Percentiles rank a stretch among this genome's conserved stretches.
Conservation (phyloP, 2,113 vertebrate species). For the Rhynchomys soricoides region DNA sequence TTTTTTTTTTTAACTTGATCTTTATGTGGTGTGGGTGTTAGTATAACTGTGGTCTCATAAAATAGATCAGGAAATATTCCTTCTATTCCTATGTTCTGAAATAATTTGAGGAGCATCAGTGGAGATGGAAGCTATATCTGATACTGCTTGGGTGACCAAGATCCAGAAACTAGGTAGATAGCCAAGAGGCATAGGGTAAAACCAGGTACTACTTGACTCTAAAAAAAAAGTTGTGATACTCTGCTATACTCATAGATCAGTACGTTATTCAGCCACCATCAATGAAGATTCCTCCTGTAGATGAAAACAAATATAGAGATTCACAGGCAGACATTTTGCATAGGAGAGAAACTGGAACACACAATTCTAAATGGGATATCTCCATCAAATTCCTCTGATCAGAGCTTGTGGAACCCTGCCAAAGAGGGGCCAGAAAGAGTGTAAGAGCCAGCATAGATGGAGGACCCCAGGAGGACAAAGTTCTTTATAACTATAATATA, state of each 20-base stretch:
- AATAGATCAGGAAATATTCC: background rate
- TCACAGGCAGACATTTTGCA: background rate
- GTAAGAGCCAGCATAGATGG: too few relatives aligned
- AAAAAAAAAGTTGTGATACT: background rate
- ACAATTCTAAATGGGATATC: background rate
- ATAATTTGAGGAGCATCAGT: background rate
- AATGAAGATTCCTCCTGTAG: background rate
- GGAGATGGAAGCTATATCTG: background rate
- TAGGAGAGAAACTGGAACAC: background rate
- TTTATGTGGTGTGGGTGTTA: background rate
- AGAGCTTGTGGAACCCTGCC: background rate
- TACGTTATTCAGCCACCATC: background rate
- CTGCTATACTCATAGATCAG: background rate
- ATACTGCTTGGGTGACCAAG: background rate
- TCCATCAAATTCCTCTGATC: too few relatives aligned
- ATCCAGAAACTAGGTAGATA: background rate
- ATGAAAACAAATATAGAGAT: background rate
- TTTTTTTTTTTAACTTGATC: background rate
- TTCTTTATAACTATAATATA: too few relatives aligned
- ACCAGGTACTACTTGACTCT: background rate
- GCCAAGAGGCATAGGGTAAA: background rate
- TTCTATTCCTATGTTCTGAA: background rate
- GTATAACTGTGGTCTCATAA: background rate
- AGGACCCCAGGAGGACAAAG: too few relatives aligned
- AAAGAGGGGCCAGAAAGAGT: background rate